Evolutionary conservation across 2,113 vertebrate genomes (phyloP).

Genomic region (Gambusia holbrooki): DNA sequence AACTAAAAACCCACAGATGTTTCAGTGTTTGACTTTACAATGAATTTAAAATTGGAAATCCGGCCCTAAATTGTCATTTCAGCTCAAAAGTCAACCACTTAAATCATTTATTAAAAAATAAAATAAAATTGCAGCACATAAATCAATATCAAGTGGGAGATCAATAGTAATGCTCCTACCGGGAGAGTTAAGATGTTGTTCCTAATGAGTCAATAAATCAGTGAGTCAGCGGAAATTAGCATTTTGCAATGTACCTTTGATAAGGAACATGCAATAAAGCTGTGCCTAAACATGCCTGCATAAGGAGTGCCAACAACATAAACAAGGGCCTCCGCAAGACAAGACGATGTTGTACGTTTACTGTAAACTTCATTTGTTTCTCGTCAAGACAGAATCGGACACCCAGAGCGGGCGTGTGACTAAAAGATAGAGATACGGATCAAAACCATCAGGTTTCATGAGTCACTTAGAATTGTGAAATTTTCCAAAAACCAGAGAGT

Average conservation of each 20-base stretch:
- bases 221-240: not conserved
- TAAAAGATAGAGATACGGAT: constrained; percentile 2
- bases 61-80: too few species aligned
- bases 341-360: not conserved
- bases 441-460: constrained; percentile 47
- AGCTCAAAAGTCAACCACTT: not conserved
- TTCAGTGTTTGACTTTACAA: too few species aligned
- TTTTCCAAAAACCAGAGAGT: constrained; percentile 23
- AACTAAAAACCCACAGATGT: too few species aligned
- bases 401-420: constrained; percentile 27
- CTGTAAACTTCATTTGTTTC: constrained; percentile 20
- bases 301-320: not conserved
- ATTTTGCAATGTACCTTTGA: constrained; percentile 9
- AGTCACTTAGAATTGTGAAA: constrained; percentile 56
- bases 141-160: constrained; percentile 14
- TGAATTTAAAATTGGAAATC: not conserved
- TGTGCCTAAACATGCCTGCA: constrained; percentile 11
- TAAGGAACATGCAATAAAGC: not conserved
- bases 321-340: not conserved
- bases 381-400: constrained; percentile 13
- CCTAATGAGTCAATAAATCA: constrained; percentile 52
- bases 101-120: not conserved
- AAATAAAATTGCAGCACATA: not conserved
- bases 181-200: constrained; percentile 35
- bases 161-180: constrained; percentile 34